Evolutionary conservation across 1,140 invertebrate species (phyloP).

Genomic region (Cylas formicarius): DNA sequence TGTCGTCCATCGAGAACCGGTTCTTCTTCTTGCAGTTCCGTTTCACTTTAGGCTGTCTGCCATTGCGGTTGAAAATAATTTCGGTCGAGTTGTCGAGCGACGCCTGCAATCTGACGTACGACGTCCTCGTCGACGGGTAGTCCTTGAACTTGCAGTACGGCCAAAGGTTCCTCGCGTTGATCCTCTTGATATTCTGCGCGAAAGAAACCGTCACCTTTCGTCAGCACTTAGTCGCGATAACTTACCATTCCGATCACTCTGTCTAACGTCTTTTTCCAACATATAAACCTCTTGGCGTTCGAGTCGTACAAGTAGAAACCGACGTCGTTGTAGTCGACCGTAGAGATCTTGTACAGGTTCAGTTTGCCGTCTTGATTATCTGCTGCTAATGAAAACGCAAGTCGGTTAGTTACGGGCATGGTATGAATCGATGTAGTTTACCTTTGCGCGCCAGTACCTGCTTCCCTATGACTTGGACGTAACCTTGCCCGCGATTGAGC

Average conservation of each 20-base stretch:
- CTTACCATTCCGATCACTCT: slow-evolving; percentile 18
- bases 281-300: slow-evolving; percentile 19
- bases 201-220: slow-evolving; percentile 1
- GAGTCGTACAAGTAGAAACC: slow-evolving; percentile 21
- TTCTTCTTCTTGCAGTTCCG: no score
- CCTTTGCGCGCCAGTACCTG: no score
- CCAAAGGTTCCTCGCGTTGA: slow-evolving; percentile 5
- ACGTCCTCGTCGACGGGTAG: slow-evolving; percentile 1
- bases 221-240: no score
- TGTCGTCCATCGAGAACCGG: no score
- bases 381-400: no score
- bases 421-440: no score
- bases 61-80: slow-evolving; percentile 16
- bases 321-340: background rate
- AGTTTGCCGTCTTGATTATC: slow-evolving; percentile 1
- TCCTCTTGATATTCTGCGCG: slow-evolving; percentile 18
- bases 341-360: slow-evolving; percentile 19
- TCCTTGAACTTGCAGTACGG: slow-evolving; percentile 20
- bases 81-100: slow-evolving; percentile 3
- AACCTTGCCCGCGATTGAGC: no score
- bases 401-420: no score
- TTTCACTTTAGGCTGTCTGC: background rate
- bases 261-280: slow-evolving; percentile 15
- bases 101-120: slow-evolving; percentile 10
- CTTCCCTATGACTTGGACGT: no score